phyloP scores from a whole-genome alignment of 2,113 vertebrate genomes.

The Opisthocomus hoazin region DNA sequence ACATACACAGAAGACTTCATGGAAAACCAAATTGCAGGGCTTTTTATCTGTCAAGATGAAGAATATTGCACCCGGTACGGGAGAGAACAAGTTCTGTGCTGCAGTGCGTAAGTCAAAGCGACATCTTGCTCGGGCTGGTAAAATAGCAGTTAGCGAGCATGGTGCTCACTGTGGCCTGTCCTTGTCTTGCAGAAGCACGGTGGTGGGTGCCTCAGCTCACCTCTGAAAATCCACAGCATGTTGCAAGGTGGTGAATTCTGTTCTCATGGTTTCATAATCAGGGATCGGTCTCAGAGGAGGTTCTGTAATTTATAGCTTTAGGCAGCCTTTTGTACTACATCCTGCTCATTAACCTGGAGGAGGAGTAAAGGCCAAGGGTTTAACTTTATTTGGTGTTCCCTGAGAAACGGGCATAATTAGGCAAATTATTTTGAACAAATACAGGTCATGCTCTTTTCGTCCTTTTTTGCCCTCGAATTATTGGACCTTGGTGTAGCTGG shows the following conservation, averaged over 20 bases:
- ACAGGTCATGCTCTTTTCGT: background rate
- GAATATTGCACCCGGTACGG: background rate
- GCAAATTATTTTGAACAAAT: background rate
- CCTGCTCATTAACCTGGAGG: constrained; percentile 1
- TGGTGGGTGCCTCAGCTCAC: background rate
- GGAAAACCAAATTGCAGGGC: background rate
- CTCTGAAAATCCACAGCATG: background rate
- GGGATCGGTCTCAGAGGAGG: background rate
- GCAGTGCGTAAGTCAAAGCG: background rate
- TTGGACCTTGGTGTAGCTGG: background rate
- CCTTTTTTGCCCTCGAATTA: background rate
- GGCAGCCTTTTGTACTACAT: background rate
- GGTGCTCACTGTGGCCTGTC: background rate
- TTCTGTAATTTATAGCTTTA: constrained; percentile 1
- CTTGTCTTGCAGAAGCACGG: background rate
- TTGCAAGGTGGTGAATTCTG: background rate
- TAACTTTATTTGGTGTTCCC: background rate
- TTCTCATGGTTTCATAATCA: background rate
- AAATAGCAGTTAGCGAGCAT: background rate
- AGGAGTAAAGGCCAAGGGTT: background rate
- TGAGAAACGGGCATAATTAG: background rate
- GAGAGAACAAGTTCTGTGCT: background rate
- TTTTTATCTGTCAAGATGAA: background rate
- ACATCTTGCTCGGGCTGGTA: background rate
- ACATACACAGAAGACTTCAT: background rate